These are phyloP conservation scores for Enteromius paludinosus DNA, from an alignment of 2,797 vertebrate genomes.

Conservation along the genomic window DNA sequence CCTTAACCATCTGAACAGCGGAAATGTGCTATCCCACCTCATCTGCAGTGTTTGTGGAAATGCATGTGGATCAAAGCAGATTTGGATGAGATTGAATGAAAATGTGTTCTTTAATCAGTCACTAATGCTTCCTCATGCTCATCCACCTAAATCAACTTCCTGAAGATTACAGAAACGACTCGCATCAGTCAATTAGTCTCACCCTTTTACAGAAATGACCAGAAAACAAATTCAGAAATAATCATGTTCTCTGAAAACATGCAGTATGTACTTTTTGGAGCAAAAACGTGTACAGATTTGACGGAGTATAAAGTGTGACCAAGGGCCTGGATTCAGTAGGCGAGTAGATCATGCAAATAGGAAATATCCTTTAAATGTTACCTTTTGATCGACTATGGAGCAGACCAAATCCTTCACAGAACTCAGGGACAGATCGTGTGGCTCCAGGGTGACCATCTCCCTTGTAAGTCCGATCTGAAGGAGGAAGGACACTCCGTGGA, in stretches of 20 bases:
- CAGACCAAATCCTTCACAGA: slow-evolving; percentile 95
- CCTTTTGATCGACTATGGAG: slow-evolving; percentile 98
- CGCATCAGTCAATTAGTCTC: slow-evolving; percentile 46
- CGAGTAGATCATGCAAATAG: background rate
- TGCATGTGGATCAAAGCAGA: slow-evolving; percentile 43
- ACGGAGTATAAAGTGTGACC: background rate
- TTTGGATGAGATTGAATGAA: slow-evolving; percentile 66
- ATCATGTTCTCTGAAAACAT: background rate
- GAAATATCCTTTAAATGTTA: slow-evolving; percentile 65
- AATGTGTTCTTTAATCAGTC: slow-evolving; percentile 73
- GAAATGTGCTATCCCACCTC: slow-evolving; percentile 19
- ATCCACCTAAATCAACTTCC: slow-evolving; percentile 54
- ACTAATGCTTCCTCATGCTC: slow-evolving; percentile 48
- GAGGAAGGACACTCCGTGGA: slow-evolving; percentile 93
- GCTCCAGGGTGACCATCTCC: slow-evolving; percentile 93
- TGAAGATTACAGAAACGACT: slow-evolving; percentile 49
- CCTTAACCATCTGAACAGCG: background rate
- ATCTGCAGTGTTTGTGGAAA: slow-evolving; percentile 13
- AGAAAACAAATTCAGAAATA: background rate
- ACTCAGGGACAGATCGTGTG: slow-evolving; percentile 91
- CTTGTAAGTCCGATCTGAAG: slow-evolving; percentile 96
- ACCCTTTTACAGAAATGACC: slow-evolving; percentile 51
- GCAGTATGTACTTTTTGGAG: background rate
- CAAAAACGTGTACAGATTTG: background rate
- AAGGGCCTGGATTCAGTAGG: background rate